Conservation (phyloP, 2,113 vertebrate genomes). For the Leucosticte australis region DNA sequence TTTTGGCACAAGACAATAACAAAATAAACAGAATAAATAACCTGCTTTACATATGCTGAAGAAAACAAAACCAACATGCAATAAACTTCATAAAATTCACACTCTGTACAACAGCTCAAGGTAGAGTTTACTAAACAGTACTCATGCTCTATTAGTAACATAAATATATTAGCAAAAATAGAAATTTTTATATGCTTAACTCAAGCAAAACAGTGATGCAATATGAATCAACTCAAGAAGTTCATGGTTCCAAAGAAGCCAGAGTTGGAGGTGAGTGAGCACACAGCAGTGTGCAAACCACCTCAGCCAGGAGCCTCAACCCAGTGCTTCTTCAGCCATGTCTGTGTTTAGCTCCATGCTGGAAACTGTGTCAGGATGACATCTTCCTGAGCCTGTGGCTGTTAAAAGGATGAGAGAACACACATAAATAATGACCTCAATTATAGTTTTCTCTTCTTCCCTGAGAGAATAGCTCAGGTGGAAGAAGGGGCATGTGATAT, state of each 20-base stretch:
- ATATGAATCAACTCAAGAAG: constrained; percentile 70
- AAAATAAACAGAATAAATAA: constrained; percentile 57
- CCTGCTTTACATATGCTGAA: not conserved
- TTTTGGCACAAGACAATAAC: not conserved
- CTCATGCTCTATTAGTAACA: not conserved
- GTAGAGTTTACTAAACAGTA: not conserved
- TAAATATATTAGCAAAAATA: constrained; percentile 6
- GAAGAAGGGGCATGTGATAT: not conserved
- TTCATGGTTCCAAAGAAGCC: constrained; percentile 19
- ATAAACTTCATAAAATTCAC: not conserved
- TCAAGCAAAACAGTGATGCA: constrained; percentile 67
- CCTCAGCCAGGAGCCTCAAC: not conserved
- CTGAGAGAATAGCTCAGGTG: not conserved
- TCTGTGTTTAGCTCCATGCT: not conserved
- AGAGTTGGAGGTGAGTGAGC: not conserved
- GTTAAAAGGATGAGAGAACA: not conserved
- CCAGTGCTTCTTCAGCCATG: not conserved
- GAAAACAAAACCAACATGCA: not conserved
- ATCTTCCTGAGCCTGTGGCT: constrained; percentile 55
- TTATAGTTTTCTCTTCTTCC: not conserved
- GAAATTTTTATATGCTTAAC: constrained; percentile 55
- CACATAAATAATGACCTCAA: not conserved
- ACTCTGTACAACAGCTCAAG: not conserved
- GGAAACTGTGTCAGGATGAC: not conserved
- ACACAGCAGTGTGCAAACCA: not conserved